These are phyloP conservation scores for Acromyrmex heyeri DNA, from an alignment of 1,140 invertebrate genomes.

Conservation along the genomic window DNA sequence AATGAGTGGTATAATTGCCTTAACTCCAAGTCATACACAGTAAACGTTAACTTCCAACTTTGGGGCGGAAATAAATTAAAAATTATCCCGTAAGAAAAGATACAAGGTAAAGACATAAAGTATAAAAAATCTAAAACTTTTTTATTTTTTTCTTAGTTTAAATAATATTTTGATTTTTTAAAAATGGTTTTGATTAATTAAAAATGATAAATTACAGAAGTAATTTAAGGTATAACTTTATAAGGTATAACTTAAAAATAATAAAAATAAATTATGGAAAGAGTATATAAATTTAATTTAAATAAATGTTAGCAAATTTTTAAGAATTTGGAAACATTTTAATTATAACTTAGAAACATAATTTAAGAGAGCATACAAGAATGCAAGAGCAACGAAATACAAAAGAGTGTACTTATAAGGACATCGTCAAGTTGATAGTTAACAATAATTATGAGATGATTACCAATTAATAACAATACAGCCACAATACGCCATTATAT, in stretches of 20 bases:
- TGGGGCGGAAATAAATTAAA: not conserved
- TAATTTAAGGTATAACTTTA: not conserved
- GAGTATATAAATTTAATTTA: not conserved
- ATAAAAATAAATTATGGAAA: not conserved
- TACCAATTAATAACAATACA: constrained; percentile 54
- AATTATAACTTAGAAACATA: not conserved
- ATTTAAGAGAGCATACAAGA: too few species aligned
- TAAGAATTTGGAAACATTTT: constrained; percentile 7
- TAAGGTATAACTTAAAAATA: not conserved
- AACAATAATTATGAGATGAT: constrained; percentile 38
- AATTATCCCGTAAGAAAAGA: not conserved
- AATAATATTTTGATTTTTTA: not conserved
- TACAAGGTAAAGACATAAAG: not conserved
- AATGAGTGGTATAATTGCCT: not conserved
- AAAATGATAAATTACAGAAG: not conserved
- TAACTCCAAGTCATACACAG: not conserved
- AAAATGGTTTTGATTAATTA: too few species aligned
- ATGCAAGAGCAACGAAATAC: not conserved
- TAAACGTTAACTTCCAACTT: constrained; percentile 3
- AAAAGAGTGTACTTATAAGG: not conserved
- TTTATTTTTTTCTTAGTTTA: not conserved
- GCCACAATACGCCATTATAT: constrained; percentile 31
- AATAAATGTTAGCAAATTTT: not conserved
- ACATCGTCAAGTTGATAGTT: constrained; percentile 20
- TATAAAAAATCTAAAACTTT: not conserved